A percentile compares a stretch with the other conserved stretches of the same genome.
Conservation (phyloP, 2,888 invertebrate genomes). For the Ellobium chinense region DNA sequence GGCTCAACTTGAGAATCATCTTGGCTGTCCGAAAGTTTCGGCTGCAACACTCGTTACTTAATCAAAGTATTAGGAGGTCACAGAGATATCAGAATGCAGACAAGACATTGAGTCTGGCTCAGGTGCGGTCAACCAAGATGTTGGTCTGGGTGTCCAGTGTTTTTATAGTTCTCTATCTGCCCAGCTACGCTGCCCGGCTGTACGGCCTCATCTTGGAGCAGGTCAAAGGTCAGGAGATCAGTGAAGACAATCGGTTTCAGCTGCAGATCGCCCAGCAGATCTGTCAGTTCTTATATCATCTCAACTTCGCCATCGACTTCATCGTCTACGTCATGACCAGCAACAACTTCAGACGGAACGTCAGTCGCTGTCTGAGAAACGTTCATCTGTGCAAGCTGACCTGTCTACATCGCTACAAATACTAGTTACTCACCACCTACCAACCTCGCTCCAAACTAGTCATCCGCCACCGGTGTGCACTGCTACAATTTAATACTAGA, state of each 20-base stretch:
- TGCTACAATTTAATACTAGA: too few species aligned
- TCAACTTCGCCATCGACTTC: slow-evolving; percentile 67
- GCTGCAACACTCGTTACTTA: slow-evolving; percentile 18
- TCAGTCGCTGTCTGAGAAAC: slow-evolving; percentile 42
- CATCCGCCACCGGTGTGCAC: too few species aligned
- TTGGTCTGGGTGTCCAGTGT: slow-evolving; percentile 69
- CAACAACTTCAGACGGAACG: slow-evolving; percentile 60
- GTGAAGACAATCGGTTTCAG: slow-evolving; percentile 45
- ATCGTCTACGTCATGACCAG: slow-evolving; percentile 64
- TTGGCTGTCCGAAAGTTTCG: slow-evolving; percentile 47
- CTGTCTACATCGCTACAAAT: background rate
- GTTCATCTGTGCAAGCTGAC: background rate
- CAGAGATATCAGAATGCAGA: slow-evolving; percentile 45
- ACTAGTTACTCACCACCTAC: too few species aligned
- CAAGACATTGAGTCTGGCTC: slow-evolving; percentile 52
- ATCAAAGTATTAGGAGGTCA: slow-evolving; percentile 3
- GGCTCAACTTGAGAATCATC: slow-evolving; percentile 58
- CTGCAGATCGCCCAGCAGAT: slow-evolving; percentile 59
- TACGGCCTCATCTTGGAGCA: slow-evolving; percentile 59
- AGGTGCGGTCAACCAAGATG: slow-evolving; percentile 66
- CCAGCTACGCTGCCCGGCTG: slow-evolving; percentile 69
- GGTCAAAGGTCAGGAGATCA: slow-evolving; percentile 19
- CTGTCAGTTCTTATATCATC: slow-evolving; percentile 63
- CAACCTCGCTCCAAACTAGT: too few species aligned
- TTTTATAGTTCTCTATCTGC: slow-evolving; percentile 69